Base-by-base conservation (phyloP, 2,888 invertebrate species). In the Aspidiotus rigidus region DNA sequence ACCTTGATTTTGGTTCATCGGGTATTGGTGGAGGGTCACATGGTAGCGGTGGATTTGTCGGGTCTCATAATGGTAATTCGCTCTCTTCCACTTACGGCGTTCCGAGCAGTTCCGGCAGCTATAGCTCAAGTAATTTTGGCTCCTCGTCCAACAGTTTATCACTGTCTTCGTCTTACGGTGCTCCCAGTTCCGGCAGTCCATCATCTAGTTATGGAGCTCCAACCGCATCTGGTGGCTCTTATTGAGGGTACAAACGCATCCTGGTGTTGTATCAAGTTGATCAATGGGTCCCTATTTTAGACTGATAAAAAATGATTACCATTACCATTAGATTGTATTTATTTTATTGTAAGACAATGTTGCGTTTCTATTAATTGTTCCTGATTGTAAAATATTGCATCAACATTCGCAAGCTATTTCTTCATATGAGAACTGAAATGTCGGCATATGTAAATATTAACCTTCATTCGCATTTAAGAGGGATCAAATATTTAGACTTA, bases 41-140 rank as follows among this genome's bases (percentile, higher is more conserved):
- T 56, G 74, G 76, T 61, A 74, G 77, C 56, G 77, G 77, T 57
- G 69, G 66, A 11, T 73, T 75, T 17, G 74, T 69, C 82, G 74
- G 83, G 83, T 57, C 71, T 17, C 72, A 74, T 62, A 72, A 49
- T 56, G 71, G 70, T 13, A 75, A 75, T 10, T 16, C 71, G 15
- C 15, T 72, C n/a, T 55, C 69, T 39, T 61, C 66, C 54, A 56
- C 64, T 28, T 62, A 61, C 13, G 69, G 72, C 0, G 60, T 66
- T 15, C 53, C 54, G 49, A 53, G 44, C 17, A 53, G 63, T 16
- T 44, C 53, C 9, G 75, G 72, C 74, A 75, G 73, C 76, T 75
- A 16, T 16, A 15, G 13, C 39, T 42, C 41, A 16, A 15, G 17
- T 11, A 17, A 57, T 60, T 60, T 59, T 16, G 54, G 40, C 55